Base-by-base conservation (phyloP, 2,113 vertebrate genomes). In the Emydocephalus ijimae region DNA sequence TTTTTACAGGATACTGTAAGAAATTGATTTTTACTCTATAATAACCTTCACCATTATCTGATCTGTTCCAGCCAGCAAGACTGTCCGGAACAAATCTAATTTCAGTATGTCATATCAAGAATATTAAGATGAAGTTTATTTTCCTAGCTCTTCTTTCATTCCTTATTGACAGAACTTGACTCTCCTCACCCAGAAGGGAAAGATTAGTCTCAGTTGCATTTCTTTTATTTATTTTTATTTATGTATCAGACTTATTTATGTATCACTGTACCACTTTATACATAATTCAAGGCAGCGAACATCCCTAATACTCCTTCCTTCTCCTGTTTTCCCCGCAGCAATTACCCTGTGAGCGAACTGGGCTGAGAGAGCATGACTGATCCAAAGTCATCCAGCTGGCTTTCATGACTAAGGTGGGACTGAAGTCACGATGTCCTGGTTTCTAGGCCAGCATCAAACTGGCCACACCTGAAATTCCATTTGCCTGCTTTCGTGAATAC, bases 1-100 rank as follows among this genome's bases (percentile, higher is more conserved):
- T 86, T 50, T 64, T 87, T 29, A 52, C 48, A 90, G 54, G 56
- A 56, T 23, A 15, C 29, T 87, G 52, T 29, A 50, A 91, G 7
- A 29, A 87, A 18, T 45, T 87, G 43, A 64, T 43, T 74, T 90
- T 88, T 52, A 48, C 26, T 26, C 48, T 39, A 9, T 57, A 39
- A 48, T 89, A 88, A 88, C 61, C 61, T 57, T 24, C 23, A 2
- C 52, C 15, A 23, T 90, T 57, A 81, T 85, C 39, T 26, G 21
- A 91, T 91, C 39, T 34, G 59, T 88, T 91, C 89, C 92, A 88
- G 50, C 48, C 61, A 87, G 18, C 48, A 24, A n/a, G 89, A 43
- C 89, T 48, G n/a, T 56, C 85, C 39, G 21, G 85, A 88, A 87
- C 59, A 23, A 93, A 93, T 93, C 61, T 34, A 52, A 93, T 91